Percentiles rank a stretch among this genome's conserved stretches.
phyloP scores from a whole-genome alignment of 2,113 vertebrate genomes.

The Chauna torquata region DNA sequence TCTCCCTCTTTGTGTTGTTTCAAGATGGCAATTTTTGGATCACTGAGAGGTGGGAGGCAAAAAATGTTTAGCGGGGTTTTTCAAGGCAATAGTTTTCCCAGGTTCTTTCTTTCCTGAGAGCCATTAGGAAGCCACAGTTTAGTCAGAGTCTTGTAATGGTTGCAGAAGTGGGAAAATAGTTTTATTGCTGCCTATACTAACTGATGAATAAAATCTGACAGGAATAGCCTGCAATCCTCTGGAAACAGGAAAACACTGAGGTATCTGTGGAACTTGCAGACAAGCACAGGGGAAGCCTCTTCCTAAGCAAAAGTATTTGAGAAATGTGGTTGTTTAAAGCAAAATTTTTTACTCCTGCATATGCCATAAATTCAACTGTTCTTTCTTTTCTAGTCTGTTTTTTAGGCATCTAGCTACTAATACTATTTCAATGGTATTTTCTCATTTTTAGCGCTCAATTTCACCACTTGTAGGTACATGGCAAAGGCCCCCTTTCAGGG shows the following conservation, averaged over 20 bases:
- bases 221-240: background rate
- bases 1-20: background rate
- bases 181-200: background rate
- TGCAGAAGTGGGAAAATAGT: background rate
- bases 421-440: background rate
- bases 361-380: background rate
- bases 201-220: background rate
- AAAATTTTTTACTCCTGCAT: background rate
- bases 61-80: background rate
- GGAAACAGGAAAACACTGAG: background rate
- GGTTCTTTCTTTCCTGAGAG: background rate
- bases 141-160: background rate
- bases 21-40: background rate
- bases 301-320: background rate
- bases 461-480: background rate
- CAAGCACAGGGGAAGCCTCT: background rate
- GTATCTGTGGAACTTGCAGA: background rate
- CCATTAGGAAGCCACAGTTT: background rate
- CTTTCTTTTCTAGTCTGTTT: background rate
- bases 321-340: background rate
- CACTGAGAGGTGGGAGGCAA: background rate
- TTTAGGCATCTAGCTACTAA: background rate
- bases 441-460: background rate
- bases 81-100: background rate
- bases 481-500: background rate